Base-by-base conservation (phyloP, 2,888 invertebrate genomes). In the Phyllotreta cruciferae region DNA sequence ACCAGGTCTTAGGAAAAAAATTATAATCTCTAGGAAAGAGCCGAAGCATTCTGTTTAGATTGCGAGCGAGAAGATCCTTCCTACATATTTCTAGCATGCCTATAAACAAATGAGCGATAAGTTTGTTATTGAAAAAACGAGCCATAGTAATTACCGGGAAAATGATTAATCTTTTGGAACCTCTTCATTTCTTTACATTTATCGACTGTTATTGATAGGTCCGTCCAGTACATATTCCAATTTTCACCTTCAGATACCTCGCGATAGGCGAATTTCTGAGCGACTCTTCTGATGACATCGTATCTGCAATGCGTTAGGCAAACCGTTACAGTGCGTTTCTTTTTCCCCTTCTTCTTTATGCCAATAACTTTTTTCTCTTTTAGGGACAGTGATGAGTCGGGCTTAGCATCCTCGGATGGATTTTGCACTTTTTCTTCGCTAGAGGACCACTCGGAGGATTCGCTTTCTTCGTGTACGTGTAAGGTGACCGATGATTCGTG, bases 1-100 rank as follows among this genome's bases (percentile, higher is more conserved):
- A 93, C 95, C 96, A 96, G 6, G 95, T 94, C 83, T 92, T 93
- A 0, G 96, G 96, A 79, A 94, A 96, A 78, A 96, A 93, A 77
- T 91, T 92, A 79, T 95, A 96, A 68, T 96, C 95, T 73, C 90
- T 90, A 0, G 95, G 94, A 80, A 93, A 96, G 60, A 92, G 83
- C 80, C 92, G 90, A 66, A 90, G 85, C 95, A 96, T 95, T 70
- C 94, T 86, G 79, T 93, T 95, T 65, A 96, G 84, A 81, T 96
- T 96, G 62, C 94, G 85, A 1, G 95, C 94, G 34, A 96, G 82
- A 56, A 94, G 82, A 83, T 96, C 96, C 81, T 96, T 96, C 67
- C 95, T 86, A 77, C 79, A 82, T 50, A 82, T 82, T 70, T 82
- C 82, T 38, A 82, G 62, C 82, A 82, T 82, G 2, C 82, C 82